Evolutionary conservation across 2,888 invertebrate genomes (phyloP).

Genomic region (Cremastobaeus sp.): DNA sequence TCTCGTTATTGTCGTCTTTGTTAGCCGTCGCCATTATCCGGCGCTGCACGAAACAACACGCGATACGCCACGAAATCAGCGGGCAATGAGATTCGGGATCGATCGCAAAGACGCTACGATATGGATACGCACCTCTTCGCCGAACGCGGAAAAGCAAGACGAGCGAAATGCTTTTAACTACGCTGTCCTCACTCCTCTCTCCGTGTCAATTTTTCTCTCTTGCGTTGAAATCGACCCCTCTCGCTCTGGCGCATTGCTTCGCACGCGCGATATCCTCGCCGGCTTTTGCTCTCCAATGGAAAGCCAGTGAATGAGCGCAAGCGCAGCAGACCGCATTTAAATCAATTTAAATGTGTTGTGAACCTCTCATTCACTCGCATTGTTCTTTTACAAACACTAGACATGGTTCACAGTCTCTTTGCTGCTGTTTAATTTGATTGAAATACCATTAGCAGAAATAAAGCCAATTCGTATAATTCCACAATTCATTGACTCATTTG

Average conservation of each 20-base stretch:
- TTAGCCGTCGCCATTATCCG: constrained; percentile 77
- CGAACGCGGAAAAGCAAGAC: constrained; percentile 46
- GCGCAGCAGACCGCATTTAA: constrained; percentile 12
- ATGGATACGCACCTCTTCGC: constrained; percentile 43
- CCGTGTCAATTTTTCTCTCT: constrained; percentile 39
- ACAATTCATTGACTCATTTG: too few relatives aligned
- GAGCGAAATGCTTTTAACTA: constrained; percentile 54
- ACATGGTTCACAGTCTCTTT: too few relatives aligned
- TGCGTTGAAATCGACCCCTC: constrained; percentile 27
- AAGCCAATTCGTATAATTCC: too few relatives aligned
- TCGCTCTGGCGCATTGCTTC: constrained; percentile 36
- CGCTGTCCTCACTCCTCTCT: constrained; percentile 44
- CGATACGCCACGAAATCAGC: constrained; percentile 31
- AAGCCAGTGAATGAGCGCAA: background rate
- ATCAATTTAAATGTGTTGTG: constrained; percentile 14
- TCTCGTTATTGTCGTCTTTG: constrained; percentile 77
- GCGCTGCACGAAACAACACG: constrained; percentile 45
- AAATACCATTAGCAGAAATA: too few relatives aligned
- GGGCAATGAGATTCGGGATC: constrained; percentile 48
- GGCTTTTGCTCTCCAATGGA: constrained; percentile 40
- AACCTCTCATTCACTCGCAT: too few relatives aligned
- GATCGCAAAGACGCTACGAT: constrained; percentile 53
- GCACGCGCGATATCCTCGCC: constrained; percentile 50
- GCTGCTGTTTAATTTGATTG: too few relatives aligned
- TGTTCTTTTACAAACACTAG: too few relatives aligned